Conservation (phyloP, 2,113 vertebrate species). For the Marmota flaviventris region DNA sequence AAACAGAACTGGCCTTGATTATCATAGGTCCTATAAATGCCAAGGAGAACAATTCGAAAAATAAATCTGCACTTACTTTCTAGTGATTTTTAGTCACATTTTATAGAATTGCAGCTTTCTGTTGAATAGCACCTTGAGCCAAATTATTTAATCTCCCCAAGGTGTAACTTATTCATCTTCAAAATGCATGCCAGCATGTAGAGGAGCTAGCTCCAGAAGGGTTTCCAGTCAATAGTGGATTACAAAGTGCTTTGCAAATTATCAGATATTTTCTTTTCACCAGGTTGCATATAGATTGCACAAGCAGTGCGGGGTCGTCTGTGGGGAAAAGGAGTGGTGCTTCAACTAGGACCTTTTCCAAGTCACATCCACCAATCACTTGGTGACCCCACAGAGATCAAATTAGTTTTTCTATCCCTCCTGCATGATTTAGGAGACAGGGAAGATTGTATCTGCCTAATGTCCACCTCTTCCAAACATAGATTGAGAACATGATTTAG, state of each 20-base stretch:
- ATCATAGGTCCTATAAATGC: not conserved
- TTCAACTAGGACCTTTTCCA: constrained; percentile 27
- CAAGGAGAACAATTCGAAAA: not conserved
- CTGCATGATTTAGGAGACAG: constrained; percentile 34
- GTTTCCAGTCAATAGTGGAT: not conserved
- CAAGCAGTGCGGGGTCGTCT: not conserved
- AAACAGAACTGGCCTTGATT: not conserved
- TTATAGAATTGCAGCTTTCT: not conserved
- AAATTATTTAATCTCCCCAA: constrained; percentile 15
- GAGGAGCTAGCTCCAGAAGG: not conserved
- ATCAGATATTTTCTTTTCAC: constrained; percentile 22
- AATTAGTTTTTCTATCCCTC: not conserved
- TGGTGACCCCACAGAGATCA: constrained; percentile 4
- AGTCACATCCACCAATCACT: not conserved
- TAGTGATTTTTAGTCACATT: not conserved
- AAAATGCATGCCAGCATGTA: not conserved
- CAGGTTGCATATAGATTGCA: not conserved
- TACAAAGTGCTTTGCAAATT: not conserved
- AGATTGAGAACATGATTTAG: constrained; percentile 34
- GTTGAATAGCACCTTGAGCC: not conserved
- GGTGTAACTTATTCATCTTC: not conserved
- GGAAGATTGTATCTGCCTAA: constrained; percentile 42
- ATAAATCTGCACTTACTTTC: not conserved
- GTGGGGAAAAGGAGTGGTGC: not conserved
- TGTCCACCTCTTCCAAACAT: not conserved